Base-by-base conservation (phyloP, 2,113 vertebrate genomes). In the Archocentrus centrarchus region DNA sequence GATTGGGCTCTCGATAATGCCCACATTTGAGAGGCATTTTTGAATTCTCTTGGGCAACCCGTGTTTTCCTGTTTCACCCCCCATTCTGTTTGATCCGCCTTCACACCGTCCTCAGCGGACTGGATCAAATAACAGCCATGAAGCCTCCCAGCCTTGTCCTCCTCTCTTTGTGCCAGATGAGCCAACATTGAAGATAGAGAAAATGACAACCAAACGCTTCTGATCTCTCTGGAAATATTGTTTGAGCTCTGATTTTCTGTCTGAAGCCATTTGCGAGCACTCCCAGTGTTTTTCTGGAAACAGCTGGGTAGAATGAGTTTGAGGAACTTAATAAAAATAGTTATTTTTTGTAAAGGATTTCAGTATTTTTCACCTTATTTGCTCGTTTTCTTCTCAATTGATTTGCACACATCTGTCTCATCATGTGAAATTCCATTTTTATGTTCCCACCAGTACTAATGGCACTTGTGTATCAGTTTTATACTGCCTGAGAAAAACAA, bases 41-140 rank as follows among this genome's bases (percentile, higher is more conserved):
- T 89, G n/a, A 86, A 91, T 84, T 80, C 90, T 91, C 88, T 30
- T 18, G 88, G 80, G 87, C 3, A 35, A 17, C 14, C 57, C 60
- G 68, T 82, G 82, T 90, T 87, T 94, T 92, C 87, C 90, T 82
- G 88, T 83, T 86, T 88, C 77, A 39, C 53, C 73, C 59, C 63
- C 59, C 58, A 32, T 57, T 70, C 82, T n/a, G 80, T 92, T 93
- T 93, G 88, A 93, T 92, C 85, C 30, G 10, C 70, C 82, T 83
- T 89, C 86, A 85, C 84, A 9, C 55, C 17, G 15, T 85, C 70
- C 82, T 86, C 83, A 8, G 73, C 0, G 47, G 86, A 86, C 81
- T 47, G 70, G 88, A 90, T 92, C 87, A 88, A 85, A 86, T 88
- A 91, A 89, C 84, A 13, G 53, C 66, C 75, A 78, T 17, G 20